These are phyloP conservation scores for Nysson spinosus DNA, from an alignment of 2,888 invertebrate genomes.

Conservation along the genomic window DNA sequence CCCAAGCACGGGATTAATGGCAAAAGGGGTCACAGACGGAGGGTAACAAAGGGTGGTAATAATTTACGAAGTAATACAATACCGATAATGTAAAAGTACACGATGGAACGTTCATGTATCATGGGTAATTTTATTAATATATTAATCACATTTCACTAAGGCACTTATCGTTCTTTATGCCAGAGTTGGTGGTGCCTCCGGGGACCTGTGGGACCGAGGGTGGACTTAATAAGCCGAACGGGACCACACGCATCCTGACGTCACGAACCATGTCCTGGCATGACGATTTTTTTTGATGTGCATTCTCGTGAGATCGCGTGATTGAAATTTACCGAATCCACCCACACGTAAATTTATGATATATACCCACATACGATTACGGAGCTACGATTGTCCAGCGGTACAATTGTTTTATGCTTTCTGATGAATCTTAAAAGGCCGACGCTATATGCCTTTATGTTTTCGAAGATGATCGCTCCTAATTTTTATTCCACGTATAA, in stretches of 20 bases:
- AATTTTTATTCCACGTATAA: too few species aligned
- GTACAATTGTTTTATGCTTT: slow-evolving; percentile 30
- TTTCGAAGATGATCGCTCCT: neutral
- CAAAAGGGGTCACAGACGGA: neutral
- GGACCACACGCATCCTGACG: slow-evolving; percentile 51
- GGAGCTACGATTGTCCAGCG: neutral
- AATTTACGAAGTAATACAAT: neutral
- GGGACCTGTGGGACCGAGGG: slow-evolving; percentile 21
- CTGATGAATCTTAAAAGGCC: neutral
- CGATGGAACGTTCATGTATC: neutral
- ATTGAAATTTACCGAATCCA: slow-evolving; percentile 50
- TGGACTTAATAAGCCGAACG: slow-evolving; percentile 46
- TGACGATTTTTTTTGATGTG: slow-evolving; percentile 40
- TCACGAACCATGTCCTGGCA: slow-evolving; percentile 33
- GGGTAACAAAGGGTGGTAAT: neutral
- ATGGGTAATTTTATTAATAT: slow-evolving; percentile 38
- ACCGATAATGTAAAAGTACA: neutral
- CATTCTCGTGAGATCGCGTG: slow-evolving; percentile 7
- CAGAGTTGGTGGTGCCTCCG: slow-evolving; percentile 22
- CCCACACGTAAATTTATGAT: slow-evolving; percentile 14
- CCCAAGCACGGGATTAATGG: too few species aligned
- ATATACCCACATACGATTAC: slow-evolving; percentile 21
- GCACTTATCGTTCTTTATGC: slow-evolving; percentile 13
- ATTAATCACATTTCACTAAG: slow-evolving; percentile 40
- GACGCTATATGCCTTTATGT: too few species aligned